Conservation (phyloP, 2,113 vertebrate genomes). For the Azemiops feae region DNA sequence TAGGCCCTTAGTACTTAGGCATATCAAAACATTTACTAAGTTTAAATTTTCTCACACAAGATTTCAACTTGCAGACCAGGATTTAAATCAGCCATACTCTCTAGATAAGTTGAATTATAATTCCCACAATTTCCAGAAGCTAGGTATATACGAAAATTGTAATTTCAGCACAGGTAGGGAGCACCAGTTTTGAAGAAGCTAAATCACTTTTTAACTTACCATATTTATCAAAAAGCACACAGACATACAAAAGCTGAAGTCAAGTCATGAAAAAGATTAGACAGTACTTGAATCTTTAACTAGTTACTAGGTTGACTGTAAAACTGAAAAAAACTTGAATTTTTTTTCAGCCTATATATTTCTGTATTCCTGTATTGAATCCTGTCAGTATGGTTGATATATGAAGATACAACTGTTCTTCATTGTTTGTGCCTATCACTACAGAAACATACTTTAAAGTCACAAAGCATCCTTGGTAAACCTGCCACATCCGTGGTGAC, state of each 20-base stretch:
- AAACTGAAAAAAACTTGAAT: not conserved
- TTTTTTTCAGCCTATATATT: not conserved
- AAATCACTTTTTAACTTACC: not conserved
- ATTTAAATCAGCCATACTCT: not conserved
- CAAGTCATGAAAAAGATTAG: rapidly evolving
- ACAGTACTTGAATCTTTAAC: rapidly evolving
- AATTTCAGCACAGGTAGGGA: not conserved
- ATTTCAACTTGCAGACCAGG: not conserved
- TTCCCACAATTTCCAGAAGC: not conserved
- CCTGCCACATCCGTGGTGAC: not conserved
- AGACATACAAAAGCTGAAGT: not conserved
- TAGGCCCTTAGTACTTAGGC: not conserved
- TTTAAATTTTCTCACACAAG: not conserved
- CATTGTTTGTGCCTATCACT: not conserved
- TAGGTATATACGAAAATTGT: not conserved
- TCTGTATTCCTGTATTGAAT: not conserved
- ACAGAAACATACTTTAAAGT: not conserved
- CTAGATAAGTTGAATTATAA: not conserved
- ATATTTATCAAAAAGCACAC: not conserved
- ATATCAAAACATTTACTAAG: not conserved
- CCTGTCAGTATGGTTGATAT: not conserved
- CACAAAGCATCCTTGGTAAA: not conserved
- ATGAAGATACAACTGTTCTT: constrained; percentile 37
- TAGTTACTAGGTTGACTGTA: rapidly evolving
- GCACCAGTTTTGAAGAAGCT: not conserved